Conservation (phyloP, 2,888 invertebrate species). For the Linnaemya tessellans region DNA sequence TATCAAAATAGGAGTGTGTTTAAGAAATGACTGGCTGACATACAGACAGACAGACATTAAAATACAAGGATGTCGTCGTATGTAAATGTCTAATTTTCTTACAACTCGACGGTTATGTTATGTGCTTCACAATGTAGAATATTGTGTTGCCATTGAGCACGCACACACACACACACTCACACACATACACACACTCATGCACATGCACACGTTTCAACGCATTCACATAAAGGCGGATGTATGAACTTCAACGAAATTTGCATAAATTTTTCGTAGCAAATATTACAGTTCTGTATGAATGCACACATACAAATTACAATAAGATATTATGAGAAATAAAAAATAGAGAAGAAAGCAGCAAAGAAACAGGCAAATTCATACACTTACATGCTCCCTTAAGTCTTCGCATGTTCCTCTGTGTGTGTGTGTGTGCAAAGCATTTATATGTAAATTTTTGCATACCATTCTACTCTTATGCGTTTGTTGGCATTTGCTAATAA, state of each 20-base stretch:
- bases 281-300: conserved; percentile 65
- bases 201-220: not conserved
- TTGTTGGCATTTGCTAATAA: conserved; percentile 70
- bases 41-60: conserved; percentile 28
- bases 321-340: conserved; percentile 17
- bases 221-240: conserved; percentile 20
- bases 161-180: not conserved
- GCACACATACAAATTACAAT: conserved; percentile 62
- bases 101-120: conserved; percentile 62
- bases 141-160: conserved; percentile 45
- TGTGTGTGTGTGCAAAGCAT: conserved; percentile 2
- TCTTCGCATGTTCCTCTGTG: not conserved
- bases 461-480: conserved; percentile 56
- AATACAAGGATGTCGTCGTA: conserved; percentile 64
- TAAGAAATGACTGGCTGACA: conserved; percentile 33
- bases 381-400: not conserved
- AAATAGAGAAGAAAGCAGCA: too few relatives aligned
- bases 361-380: not conserved
- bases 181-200: too few relatives aligned
- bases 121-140: conserved; percentile 59
- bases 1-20: not conserved
- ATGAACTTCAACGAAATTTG: conserved; percentile 53
- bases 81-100: conserved; percentile 70
- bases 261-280: conserved; percentile 64
- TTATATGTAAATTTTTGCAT: conserved; percentile 60